Percentiles rank a stretch among this genome's conserved stretches.
Evolutionary conservation across 2,888 invertebrate species (phyloP).

Genomic region (Drosophila tanythrix): DNA sequence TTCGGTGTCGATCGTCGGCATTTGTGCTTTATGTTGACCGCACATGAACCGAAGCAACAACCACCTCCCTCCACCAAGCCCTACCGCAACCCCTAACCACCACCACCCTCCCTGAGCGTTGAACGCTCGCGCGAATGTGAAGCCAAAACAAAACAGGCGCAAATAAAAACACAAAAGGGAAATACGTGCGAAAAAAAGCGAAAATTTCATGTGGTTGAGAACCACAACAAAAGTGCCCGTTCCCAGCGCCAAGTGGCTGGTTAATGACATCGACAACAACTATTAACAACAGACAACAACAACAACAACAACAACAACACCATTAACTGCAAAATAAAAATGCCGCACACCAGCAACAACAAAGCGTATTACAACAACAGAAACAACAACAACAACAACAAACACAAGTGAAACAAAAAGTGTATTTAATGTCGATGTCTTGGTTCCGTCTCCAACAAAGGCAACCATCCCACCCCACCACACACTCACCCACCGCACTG

Average conservation of each 20-base stretch:
- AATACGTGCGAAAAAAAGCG: conserved; percentile 69
- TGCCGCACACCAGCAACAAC: conserved; percentile 41
- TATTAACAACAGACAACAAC: conserved; percentile 13
- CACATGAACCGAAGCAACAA: conserved; percentile 49
- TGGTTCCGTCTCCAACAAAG: conserved; percentile 26
- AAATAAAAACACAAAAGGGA: conserved; percentile 64
- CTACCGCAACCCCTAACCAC: not conserved
- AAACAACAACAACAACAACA: conserved; percentile 24
- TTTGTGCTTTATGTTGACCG: conserved; percentile 55
- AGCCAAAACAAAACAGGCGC: conserved; percentile 69
- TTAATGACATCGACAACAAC: conserved; percentile 68
- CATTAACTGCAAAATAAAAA: conserved; percentile 21
- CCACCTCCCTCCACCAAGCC: not conserved
- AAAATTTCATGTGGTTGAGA: conserved; percentile 34
- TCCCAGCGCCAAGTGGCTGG: conserved; percentile 69
- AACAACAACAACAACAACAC: conserved; percentile 26
- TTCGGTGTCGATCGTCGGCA: conserved; percentile 32
- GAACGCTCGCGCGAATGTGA: conserved; percentile 46
- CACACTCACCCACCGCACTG: not conserved
- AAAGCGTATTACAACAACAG: conserved; percentile 21
- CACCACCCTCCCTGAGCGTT: conserved; percentile 7
- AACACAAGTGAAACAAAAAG: conserved; percentile 66
- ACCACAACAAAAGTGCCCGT: conserved; percentile 59
- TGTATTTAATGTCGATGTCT: conserved; percentile 58
- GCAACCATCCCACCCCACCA: conserved; percentile 16